phyloP scores from a whole-genome alignment of 2,888 invertebrate species.

The Leucoma salicis region DNA sequence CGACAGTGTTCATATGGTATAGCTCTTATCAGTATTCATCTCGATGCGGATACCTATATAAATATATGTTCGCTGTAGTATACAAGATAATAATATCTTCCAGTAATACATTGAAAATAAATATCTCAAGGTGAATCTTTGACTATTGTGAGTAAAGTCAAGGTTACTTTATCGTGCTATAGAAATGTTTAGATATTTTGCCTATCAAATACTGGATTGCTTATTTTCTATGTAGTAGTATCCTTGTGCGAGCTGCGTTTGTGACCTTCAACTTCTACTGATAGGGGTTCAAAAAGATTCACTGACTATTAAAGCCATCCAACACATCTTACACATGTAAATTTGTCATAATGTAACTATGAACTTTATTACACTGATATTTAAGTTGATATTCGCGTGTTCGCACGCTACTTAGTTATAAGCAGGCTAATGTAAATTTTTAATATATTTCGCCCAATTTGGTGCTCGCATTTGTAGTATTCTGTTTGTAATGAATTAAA shows the following conservation, averaged over 20 bases:
- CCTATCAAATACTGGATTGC: too few species aligned
- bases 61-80: conserved; percentile 3
- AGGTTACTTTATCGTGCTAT: too few species aligned
- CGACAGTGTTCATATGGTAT: not conserved
- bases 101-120: too few species aligned
- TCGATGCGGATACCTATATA: conserved; percentile 1
- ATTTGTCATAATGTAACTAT: conserved; percentile 19
- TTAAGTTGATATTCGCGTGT: conserved; percentile 22
- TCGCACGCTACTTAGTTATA: conserved; percentile 27
- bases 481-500: conserved; percentile 41
- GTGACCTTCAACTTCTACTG: too few species aligned
- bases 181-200: too few species aligned
- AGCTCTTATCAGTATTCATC: not conserved
- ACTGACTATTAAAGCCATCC: conserved; percentile 17
- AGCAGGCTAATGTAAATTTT: conserved; percentile 35
- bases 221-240: too few species aligned
- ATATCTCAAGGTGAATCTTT: too few species aligned
- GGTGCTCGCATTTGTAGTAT: conserved; percentile 58
- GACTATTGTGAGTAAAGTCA: too few species aligned
- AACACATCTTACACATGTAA: conserved; percentile 15
- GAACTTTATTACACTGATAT: conserved; percentile 14
- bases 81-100: not conserved
- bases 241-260: too few species aligned
- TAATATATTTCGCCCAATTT: conserved; percentile 52
- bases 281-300: too few species aligned